Percentiles rank a stretch among this genome's conserved stretches.
These are phyloP conservation scores for Halictus rubicundus DNA, from an alignment of 1,140 invertebrate genomes.

Conservation along the genomic window DNA sequence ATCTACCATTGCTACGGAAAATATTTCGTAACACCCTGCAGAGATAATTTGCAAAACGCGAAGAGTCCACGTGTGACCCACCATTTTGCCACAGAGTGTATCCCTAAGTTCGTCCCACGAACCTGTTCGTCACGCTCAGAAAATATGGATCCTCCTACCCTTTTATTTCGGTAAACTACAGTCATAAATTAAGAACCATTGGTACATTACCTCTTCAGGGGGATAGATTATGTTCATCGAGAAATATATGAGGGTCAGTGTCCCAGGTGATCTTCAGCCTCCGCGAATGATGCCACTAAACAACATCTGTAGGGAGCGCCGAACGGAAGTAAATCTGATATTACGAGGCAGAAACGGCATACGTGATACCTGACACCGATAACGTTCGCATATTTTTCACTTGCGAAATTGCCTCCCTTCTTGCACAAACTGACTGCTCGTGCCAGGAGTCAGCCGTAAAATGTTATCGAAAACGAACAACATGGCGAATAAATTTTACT, in stretches of 20 bases:
- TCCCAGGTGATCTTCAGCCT: slow-evolving; percentile 1
- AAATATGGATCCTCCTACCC: neutral
- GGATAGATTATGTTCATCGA: neutral
- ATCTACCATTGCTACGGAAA: no score
- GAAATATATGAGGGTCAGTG: slow-evolving; percentile 18
- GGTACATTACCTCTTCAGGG: neutral
- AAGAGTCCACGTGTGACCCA: no score
- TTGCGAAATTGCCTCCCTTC: no score
- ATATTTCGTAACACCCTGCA: no score
- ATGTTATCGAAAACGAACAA: no score
- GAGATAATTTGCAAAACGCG: no score
- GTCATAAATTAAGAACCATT: neutral
- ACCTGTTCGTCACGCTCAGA: neutral
- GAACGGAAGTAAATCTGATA: slow-evolving; percentile 2
- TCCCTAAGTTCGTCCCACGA: neutral
- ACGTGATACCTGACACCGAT: no score
- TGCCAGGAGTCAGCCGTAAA: no score
- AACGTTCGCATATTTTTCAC: no score
- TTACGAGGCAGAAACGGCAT: neutral
- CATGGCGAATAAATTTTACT: no score
- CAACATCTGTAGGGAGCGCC: slow-evolving; percentile 11
- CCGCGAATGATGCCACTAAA: slow-evolving; percentile 4
- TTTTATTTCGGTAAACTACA: neutral
- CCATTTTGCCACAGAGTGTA: no score
- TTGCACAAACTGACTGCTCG: no score